phyloP scores from a whole-genome alignment of 2,113 vertebrate genomes.

The Trachemys scripta region DNA sequence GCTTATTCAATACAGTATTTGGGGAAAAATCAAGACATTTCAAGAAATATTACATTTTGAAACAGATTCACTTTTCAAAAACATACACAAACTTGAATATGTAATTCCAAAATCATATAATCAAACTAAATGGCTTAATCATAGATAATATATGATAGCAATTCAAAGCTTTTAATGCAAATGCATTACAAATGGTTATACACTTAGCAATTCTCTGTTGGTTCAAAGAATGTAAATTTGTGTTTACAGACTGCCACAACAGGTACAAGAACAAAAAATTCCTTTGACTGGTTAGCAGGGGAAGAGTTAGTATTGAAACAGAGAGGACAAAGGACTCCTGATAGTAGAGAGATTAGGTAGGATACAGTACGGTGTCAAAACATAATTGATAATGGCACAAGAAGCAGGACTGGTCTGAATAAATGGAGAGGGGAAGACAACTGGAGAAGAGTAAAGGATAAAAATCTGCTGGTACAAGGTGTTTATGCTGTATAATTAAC shows the following conservation, averaged over 20 bases:
- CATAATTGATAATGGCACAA: constrained; percentile 59
- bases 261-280: constrained; percentile 56
- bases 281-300: constrained; percentile 66
- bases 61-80: constrained; percentile 18
- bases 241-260: constrained; percentile 67
- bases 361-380: constrained; percentile 39
- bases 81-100: background rate
- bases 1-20: background rate
- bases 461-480: constrained; percentile 31
- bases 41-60: background rate
- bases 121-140: constrained; percentile 70
- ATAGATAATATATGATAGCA: constrained; percentile 45
- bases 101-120: constrained; percentile 66
- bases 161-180: constrained; percentile 76
- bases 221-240: background rate
- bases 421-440: background rate
- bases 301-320: constrained; percentile 42
- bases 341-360: background rate
- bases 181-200: constrained; percentile 60
- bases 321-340: constrained; percentile 2
- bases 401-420: constrained; percentile 31
- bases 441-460: background rate
- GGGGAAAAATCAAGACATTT: constrained; percentile 22
- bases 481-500: constrained; percentile 2
- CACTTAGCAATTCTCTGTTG: constrained; percentile 64